These are phyloP conservation scores for Eubasilissa regina DNA, from an alignment of 1,140 invertebrate species.

Conservation along the genomic window DNA sequence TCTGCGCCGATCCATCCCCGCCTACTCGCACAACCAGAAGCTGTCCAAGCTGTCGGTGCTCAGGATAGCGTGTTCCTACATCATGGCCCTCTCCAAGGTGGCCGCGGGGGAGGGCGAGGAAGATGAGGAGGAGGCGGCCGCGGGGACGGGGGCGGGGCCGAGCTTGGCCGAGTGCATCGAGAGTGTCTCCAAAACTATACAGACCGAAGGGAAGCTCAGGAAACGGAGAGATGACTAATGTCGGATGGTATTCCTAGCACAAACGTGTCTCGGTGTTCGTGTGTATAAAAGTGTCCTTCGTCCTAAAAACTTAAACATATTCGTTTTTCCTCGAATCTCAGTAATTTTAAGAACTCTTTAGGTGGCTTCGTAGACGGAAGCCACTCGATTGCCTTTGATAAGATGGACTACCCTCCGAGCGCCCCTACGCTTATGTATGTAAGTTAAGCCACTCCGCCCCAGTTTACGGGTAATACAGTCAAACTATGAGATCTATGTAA, in stretches of 20 bases:
- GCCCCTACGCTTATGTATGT: no score
- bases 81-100: slow-evolving; percentile 85
- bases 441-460: no score
- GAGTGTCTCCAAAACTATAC: slow-evolving; percentile 89
- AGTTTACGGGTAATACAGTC: no score
- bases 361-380: no score
- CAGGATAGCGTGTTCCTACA: slow-evolving; percentile 92
- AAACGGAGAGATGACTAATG: slow-evolving; percentile 85
- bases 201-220: slow-evolving; percentile 91
- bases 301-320: neutral
- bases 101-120: slow-evolving; percentile 62
- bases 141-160: slow-evolving; percentile 76
- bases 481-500: no score
- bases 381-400: no score
- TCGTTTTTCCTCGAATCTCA: slow-evolving; percentile 26
- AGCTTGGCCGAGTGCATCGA: slow-evolving; percentile 86
- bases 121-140: slow-evolving; percentile 70
- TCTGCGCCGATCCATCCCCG: slow-evolving; percentile 85
- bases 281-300: slow-evolving; percentile 16
- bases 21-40: slow-evolving; percentile 94
- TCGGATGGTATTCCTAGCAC: neutral
- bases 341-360: slow-evolving; percentile 14
- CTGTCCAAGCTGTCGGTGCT: slow-evolving; percentile 93
- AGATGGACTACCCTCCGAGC: no score
- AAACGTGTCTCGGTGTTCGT: slow-evolving; percentile 47